Evolutionary conservation across 23 tunicate species (phyloP).

Genomic region (Botrylloides violaceus): DNA sequence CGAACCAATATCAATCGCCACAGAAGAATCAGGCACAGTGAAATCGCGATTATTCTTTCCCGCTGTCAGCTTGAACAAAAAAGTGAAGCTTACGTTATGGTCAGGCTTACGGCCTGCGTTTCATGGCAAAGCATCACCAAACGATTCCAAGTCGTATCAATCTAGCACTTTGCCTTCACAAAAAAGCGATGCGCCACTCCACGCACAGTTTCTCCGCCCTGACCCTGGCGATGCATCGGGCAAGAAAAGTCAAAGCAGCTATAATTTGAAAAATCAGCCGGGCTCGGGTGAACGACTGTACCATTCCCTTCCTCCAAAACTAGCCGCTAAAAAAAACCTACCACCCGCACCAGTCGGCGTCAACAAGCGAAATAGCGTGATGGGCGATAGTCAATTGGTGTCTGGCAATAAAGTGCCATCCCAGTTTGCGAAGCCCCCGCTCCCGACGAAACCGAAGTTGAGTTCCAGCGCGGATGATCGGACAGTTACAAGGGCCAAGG

Average conservation of each 20-base stretch:
- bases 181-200: neutral
- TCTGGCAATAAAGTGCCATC: no score
- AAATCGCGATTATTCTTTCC: constrained; percentile 40
- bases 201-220: neutral
- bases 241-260: constrained; percentile 25
- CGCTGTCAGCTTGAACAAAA: constrained; percentile 61
- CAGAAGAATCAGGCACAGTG: neutral
- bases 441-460: neutral
- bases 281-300: neutral
- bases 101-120: constrained; percentile 2
- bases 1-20: constrained; percentile 12
- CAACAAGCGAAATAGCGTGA: neutral
- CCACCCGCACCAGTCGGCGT: no score
- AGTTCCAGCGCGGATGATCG: neutral
- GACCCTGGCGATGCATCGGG: neutral
- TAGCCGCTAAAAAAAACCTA: neutral
- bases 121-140: constrained; percentile 2
- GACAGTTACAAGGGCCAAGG: no score
- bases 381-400: no score
- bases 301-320: constrained; percentile 13
- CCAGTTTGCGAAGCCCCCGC: constrained; percentile 2
- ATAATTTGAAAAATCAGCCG: constrained; percentile 4
- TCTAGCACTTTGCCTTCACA: neutral
- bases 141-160: neutral
- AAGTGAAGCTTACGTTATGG: constrained; percentile 42